Conservation (phyloP, 2,113 vertebrate genomes). For the Gopherus evgoodei region DNA sequence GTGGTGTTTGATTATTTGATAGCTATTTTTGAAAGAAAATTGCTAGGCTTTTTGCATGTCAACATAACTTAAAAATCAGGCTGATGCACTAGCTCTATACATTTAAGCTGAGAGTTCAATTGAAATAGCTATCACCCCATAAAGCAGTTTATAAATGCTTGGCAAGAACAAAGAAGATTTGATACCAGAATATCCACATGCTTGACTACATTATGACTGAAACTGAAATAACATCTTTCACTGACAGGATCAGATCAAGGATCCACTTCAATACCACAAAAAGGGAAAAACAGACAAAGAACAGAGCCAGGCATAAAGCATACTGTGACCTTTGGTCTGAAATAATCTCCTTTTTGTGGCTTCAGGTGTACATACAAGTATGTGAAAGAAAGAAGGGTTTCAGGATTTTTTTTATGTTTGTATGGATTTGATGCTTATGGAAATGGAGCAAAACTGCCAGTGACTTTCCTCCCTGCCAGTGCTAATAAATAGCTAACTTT, state of each 20-base stretch:
- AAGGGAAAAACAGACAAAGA: neutral
- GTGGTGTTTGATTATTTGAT: constrained; percentile 44
- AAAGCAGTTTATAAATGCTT: constrained; percentile 22
- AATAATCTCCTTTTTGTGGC: neutral
- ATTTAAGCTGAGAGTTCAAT: constrained; percentile 26
- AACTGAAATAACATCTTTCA: neutral
- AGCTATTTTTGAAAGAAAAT: constrained; percentile 38
- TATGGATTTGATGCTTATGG: neutral
- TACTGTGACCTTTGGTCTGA: neutral
- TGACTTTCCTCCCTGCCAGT: neutral
- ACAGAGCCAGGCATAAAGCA: neutral
- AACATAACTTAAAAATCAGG: constrained; percentile 45
- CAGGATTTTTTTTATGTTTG: neutral
- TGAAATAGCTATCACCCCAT: constrained; percentile 21
- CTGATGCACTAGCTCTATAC: constrained; percentile 18
- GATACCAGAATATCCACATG: neutral
- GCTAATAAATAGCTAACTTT: neutral
- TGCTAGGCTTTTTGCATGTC: neutral
- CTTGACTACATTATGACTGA: neutral
- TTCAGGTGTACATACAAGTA: neutral
- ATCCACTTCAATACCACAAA: neutral
- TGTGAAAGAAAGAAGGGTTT: neutral
- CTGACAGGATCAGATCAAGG: neutral
- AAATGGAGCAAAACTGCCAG: neutral
- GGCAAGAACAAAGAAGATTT: neutral